Evolutionary conservation across 35 echinoderm and acorn worm species (phyloP), one percentile per base, ranked within the genome.

Genomic region (Ophiothrix spiculata): DNA sequence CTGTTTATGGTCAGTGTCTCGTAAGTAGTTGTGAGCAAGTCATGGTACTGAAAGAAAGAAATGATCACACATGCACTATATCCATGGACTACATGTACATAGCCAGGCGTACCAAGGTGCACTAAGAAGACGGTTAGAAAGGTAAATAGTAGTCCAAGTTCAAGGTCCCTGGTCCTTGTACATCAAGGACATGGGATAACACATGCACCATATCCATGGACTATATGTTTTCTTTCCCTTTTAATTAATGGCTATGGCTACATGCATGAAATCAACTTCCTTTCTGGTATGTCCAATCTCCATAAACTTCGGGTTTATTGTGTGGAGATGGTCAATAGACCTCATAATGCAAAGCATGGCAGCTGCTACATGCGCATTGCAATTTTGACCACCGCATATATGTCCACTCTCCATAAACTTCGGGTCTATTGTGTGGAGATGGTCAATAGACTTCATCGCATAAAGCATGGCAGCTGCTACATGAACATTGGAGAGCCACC

Each of bases 301-400:
- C 29, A 79, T 37, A 35, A 79, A 79, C 39, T 37, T 79, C 35
- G 10, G 32, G 31, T 37, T 16, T 0, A 79, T 79, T 39, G 12
- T 39, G 15, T 79, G 75, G 75, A 77, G 29, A 32, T 77, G 29
- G 29, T 31, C 75, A 77, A 15, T 33, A 16, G 75, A 33, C 33
- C 75, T 77, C 32, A 77, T 32, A 12, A 19, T 33, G 64, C 80
- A 69, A 31, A 88, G 45, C 33, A 88, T 79, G 78, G 76, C 86
- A 79, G 86, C 78, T 40, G 49, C 77, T 10, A 88, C 56, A 81
- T 64, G 79, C 36, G 37, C 23, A 40, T 88, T 88, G 0, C 87
- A 29, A 38, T 89, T 89, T 69, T 83, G 87, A 6, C 87, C 87
- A 21, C 79, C 38, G 38, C 87, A 89, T 14, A 56, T 19, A 37